A percentile compares a stretch with the other conserved stretches of the same genome.
Conservation (phyloP, 2,888 invertebrate genomes). For the Malacosoma neustria region DNA sequence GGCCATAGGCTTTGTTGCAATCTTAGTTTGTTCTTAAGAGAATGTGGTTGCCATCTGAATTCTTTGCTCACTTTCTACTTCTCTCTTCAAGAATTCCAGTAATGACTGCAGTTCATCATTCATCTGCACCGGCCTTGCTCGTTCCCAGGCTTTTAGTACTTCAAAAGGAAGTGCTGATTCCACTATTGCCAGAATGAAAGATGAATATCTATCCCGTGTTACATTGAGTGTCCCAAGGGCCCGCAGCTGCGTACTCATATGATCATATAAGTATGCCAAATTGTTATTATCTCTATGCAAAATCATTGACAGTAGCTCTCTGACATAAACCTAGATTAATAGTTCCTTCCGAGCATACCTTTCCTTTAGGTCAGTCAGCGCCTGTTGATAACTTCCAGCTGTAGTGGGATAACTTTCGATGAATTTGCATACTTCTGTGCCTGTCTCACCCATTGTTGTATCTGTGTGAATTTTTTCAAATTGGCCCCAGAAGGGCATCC, state of each 20-base stretch:
- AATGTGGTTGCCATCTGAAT: not conserved
- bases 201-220: conserved; percentile 5
- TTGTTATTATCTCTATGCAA: not conserved
- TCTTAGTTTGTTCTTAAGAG: not conserved
- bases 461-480: not conserved
- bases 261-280: conserved; percentile 1
- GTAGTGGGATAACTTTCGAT: not conserved
- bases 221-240: conserved; percentile 7
- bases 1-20: not conserved
- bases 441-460: not conserved
- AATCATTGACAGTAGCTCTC: not conserved
- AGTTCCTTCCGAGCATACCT: not conserved
- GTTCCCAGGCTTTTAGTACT: conserved; percentile 3
- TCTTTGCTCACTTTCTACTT: conserved; percentile 7
- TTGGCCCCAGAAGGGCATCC: not conserved
- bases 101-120: conserved; percentile 1
- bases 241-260: conserved; percentile 1
- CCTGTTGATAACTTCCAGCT: not conserved
- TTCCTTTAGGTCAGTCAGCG: not conserved
- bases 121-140: not conserved
- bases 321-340: not conserved
- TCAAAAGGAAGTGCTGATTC: conserved; percentile 8
- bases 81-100: conserved; percentile 3
- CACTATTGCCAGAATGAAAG: conserved; percentile 8
- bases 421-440: not conserved